Conservation (phyloP, 92 coral and sea anemone species). For the Porites cylindrica region DNA sequence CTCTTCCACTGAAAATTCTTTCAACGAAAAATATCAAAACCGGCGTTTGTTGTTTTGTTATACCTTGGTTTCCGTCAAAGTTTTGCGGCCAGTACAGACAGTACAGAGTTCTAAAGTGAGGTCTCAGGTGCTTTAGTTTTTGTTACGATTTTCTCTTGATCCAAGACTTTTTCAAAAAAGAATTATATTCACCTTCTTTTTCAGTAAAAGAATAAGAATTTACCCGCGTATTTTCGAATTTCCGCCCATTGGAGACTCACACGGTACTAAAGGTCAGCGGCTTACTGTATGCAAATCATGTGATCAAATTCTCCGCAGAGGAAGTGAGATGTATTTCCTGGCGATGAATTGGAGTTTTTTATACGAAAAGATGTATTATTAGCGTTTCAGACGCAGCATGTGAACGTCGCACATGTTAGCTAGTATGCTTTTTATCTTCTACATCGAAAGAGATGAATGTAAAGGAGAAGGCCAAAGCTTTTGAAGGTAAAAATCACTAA, state of each 20-base stretch:
- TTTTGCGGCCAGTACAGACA: too few species aligned
- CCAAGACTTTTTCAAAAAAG: too few species aligned
- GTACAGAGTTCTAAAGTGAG: too few species aligned
- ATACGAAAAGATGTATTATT: neutral
- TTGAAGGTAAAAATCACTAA: constrained; percentile 70
- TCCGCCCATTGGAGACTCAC: neutral
- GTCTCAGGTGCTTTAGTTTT: too few species aligned
- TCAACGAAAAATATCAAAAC: too few species aligned
- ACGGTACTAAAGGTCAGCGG: constrained; percentile 32
- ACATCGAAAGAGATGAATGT: constrained; percentile 58
- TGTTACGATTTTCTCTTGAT: too few species aligned
- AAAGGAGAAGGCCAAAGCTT: constrained; percentile 74
- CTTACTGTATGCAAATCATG: constrained; percentile 48
- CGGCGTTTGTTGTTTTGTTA: too few species aligned
- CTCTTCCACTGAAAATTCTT: too few species aligned
- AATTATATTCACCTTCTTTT: too few species aligned
- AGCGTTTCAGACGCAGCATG: neutral
- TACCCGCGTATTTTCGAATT: neutral
- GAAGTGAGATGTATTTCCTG: constrained; percentile 28
- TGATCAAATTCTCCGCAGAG: constrained; percentile 34
- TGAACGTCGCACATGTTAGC: constrained; percentile 12
- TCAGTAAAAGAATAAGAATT: too few species aligned
- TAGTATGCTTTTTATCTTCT: neutral
- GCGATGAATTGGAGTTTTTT: neutral
- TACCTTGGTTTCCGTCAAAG: too few species aligned